Base-by-base conservation (phyloP, 2,113 vertebrate species). In the Orientallactaga bullata region DNA sequence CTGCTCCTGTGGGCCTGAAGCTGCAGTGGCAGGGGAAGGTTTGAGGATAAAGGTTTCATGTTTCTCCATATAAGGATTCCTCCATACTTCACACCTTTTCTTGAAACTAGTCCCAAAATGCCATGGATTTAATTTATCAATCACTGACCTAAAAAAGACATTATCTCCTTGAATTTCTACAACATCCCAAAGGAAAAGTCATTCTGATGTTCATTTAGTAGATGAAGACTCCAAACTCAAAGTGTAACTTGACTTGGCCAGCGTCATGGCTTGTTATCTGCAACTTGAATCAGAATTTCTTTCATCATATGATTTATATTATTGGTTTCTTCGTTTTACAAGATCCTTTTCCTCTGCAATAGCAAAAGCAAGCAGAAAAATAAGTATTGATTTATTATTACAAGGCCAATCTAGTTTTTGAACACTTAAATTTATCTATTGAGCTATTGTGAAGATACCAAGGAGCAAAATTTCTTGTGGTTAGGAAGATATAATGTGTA, bases 261-360 rank as follows among this genome's bases (percentile, higher is more conserved):
- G 32, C 24, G 76, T 51, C 30, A 73, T 1, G 65, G 18, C 16
- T 37, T 63, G 65, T 84, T 66, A 72, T 80, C 51, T 55, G 37
- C 23, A 88, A 87, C 72, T 71, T 76, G 47, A 0, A 20, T 26
- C 23, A 42, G 39, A 7, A 74, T 30, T 65, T 91, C 7, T 20
- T 92, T 58, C 55, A 76, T 76, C 16, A 61, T 73, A 35, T 65
- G 68, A 61, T 23, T 65, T 72, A 73, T 4, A 42, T 51, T 16
- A 35, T 58, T 91, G 58, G 65, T 85, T 90, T 81, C 66, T 8
- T 86, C 21, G 68, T 66, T 92, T 77, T 91, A 58, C 30, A 76
- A 87, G 60, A 76, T 65, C 30, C 7, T 51, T 81, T 86, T 73
- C 39, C 39, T 60, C 42, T 69, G 2, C 3, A 35, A 23, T 39